Evolutionary conservation across 2,113 vertebrate genomes (phyloP).

Genomic region (Myiozetetes cayanensis): DNA sequence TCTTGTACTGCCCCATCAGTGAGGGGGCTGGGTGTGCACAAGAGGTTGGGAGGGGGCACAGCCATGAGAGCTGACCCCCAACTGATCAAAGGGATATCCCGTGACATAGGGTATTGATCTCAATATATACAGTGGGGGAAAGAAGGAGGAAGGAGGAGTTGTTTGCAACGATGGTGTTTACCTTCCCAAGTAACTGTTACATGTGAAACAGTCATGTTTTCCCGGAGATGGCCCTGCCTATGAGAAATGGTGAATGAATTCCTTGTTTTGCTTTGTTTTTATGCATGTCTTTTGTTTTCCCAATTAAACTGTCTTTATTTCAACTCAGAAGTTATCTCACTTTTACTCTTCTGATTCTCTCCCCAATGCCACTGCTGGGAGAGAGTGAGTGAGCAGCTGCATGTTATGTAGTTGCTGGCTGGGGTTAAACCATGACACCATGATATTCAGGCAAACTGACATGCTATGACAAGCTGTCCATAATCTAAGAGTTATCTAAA

Average conservation of each 20-base stretch:
- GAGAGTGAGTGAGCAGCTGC: background rate
- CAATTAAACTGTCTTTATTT: background rate
- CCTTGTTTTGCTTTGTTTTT: background rate
- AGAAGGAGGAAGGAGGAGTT: background rate
- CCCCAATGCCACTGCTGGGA: rapidly evolving
- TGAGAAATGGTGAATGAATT: background rate
- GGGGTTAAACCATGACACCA: background rate
- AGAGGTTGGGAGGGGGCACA: background rate
- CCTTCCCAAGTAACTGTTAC: background rate
- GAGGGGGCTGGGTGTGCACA: background rate
- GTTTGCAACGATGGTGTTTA: background rate
- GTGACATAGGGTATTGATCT: background rate
- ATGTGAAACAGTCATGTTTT: background rate
- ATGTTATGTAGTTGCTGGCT: background rate
- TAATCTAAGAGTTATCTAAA: background rate
- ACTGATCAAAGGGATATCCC: background rate
- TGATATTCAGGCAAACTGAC: background rate
- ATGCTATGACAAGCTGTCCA: background rate
- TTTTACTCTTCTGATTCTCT: background rate
- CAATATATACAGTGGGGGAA: background rate
- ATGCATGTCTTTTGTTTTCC: rapidly evolving
- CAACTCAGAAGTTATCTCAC: background rate
- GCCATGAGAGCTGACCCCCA: background rate
- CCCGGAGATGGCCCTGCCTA: background rate
- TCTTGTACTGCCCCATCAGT: rapidly evolving